A percentile compares a stretch with the other conserved stretches of the same genome.
These are phyloP conservation scores for Percina caprodes DNA, from an alignment of 2,113 vertebrate species.

Conservation along the genomic window DNA sequence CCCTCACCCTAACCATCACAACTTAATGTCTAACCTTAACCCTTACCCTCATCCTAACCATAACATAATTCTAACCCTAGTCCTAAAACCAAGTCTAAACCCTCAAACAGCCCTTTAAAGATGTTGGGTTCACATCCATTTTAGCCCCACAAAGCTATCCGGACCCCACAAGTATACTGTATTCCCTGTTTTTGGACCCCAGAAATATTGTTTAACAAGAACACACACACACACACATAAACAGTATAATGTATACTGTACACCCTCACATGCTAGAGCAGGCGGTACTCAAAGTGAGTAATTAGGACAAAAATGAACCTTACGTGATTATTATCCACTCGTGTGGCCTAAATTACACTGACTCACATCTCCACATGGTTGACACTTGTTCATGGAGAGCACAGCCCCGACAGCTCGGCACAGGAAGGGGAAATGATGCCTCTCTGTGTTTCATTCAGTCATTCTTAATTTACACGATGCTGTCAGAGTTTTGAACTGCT, in stretches of 20 bases:
- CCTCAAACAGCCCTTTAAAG: too few relatives aligned
- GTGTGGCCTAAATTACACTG: slow-evolving; percentile 14
- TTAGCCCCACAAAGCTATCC: too few relatives aligned
- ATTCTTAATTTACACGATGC: slow-evolving; percentile 18
- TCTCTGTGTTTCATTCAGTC: slow-evolving; percentile 2
- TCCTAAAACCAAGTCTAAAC: too few relatives aligned
- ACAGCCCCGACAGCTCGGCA: not conserved
- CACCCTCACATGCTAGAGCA: slow-evolving; percentile 17
- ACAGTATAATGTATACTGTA: not conserved
- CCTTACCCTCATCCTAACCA: too few relatives aligned
- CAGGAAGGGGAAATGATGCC: slow-evolving; percentile 51
- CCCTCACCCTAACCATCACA: too few relatives aligned
- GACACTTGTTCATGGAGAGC: slow-evolving; percentile 1
- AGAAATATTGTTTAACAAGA: too few relatives aligned
- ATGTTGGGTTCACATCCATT: too few relatives aligned
- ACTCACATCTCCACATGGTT: not conserved
- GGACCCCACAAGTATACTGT: too few relatives aligned
- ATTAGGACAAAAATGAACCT: slow-evolving; percentile 4
- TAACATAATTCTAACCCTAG: too few relatives aligned
- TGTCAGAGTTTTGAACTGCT: slow-evolving; percentile 36
- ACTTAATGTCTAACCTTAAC: too few relatives aligned
- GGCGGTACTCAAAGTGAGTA: slow-evolving; percentile 14
- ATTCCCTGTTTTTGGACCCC: too few relatives aligned
- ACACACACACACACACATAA: not conserved
- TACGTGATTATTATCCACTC: slow-evolving; percentile 25